phyloP scores from a whole-genome alignment of 1,140 invertebrate species.

The Drosophila asahinai region DNA sequence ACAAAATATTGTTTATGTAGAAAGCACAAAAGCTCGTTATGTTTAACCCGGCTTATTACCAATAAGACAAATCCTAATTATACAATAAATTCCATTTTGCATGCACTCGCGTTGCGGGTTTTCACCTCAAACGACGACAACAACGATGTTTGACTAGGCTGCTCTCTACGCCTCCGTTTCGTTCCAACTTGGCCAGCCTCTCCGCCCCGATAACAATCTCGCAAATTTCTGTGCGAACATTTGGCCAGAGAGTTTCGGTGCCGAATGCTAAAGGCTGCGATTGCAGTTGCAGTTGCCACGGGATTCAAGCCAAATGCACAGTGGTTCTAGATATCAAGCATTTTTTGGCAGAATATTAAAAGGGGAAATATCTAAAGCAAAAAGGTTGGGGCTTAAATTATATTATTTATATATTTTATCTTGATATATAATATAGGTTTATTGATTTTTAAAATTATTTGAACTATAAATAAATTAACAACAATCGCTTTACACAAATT shows the following conservation, averaged over 20 bases:
- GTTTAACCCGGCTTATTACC: slow-evolving; percentile 79
- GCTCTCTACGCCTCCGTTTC: slow-evolving; percentile 64
- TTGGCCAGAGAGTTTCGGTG: slow-evolving; percentile 42
- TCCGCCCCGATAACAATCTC: slow-evolving; percentile 75
- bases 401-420: too few relatives aligned
- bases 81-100: slow-evolving; percentile 85
- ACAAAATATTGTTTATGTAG: slow-evolving; percentile 32
- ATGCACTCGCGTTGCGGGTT: slow-evolving; percentile 70
- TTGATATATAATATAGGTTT: too few relatives aligned
- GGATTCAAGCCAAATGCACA: slow-evolving; percentile 8
- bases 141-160: slow-evolving; percentile 61
- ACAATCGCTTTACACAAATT: too few relatives aligned
- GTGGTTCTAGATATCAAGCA: background rate
- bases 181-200: slow-evolving; percentile 46
- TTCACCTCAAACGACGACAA: slow-evolving; percentile 66
- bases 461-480: background rate
- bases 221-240: slow-evolving; percentile 70
- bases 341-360: too few relatives aligned
- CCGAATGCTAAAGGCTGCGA: slow-evolving; percentile 27
- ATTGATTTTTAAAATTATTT: too few relatives aligned
- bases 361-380: too few relatives aligned
- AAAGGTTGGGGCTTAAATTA: too few relatives aligned
- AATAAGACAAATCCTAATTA: slow-evolving; percentile 85
- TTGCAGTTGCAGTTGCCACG: slow-evolving; percentile 25
- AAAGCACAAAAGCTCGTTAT: slow-evolving; percentile 42